These are phyloP conservation scores for Antitype chi DNA, from an alignment of 2,888 invertebrate genomes.

Conservation along the genomic window DNA sequence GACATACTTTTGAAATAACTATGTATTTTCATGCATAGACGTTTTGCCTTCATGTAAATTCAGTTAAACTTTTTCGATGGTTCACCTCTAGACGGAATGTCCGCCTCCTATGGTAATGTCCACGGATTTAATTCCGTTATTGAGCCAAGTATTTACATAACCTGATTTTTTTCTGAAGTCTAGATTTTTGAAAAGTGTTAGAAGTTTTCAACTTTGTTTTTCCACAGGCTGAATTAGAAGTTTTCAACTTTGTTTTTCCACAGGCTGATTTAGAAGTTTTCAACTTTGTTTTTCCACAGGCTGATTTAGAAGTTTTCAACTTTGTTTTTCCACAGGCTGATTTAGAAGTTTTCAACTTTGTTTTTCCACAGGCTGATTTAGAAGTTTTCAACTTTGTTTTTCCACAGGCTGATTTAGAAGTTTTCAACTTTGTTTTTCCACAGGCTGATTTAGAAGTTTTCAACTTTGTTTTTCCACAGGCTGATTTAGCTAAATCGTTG, in stretches of 20 bases:
- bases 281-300: not conserved
- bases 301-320: no score
- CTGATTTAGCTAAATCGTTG: not conserved
- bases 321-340: not conserved
- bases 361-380: not conserved
- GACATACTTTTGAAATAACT: constrained; percentile 8
- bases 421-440: no score
- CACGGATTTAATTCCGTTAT: constrained; percentile 29
- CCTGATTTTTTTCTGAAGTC: not conserved
- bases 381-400: not conserved
- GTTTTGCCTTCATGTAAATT: constrained; percentile 31
- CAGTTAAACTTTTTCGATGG: constrained; percentile 29
- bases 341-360: no score
- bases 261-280: not conserved
- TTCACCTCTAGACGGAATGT: constrained; percentile 27
- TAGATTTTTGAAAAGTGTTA: not conserved
- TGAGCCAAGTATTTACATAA: constrained; percentile 38
- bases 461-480: not conserved
- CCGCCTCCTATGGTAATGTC: constrained; percentile 56
- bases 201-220: not conserved
- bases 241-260: not conserved
- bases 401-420: no score
- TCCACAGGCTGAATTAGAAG: not conserved
- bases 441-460: not conserved
- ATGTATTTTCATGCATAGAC: constrained; percentile 3